Evolutionary conservation across 2,888 invertebrate species (phyloP).

Genomic region (Craniophora ligustri): DNA sequence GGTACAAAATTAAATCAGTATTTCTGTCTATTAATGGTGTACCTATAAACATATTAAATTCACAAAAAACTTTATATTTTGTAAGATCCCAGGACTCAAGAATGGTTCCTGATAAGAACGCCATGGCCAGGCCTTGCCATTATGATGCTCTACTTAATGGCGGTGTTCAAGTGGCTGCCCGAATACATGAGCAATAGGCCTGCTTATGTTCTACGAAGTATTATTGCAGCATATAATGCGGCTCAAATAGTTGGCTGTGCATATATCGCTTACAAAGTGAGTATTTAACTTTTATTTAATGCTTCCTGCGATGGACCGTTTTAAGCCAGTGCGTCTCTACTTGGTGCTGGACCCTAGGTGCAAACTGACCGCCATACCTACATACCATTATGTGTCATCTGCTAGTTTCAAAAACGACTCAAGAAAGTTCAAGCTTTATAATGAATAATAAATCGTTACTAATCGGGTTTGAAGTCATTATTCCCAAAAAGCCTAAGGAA

Average conservation of each 20-base stretch:
- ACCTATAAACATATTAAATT: background rate
- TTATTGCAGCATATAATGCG: conserved; percentile 91
- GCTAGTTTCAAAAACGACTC: too few species aligned
- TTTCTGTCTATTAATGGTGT: background rate
- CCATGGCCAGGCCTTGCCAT: conserved; percentile 90
- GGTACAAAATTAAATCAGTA: conserved; percentile 59
- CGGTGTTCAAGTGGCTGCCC: conserved; percentile 91
- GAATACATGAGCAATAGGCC: conserved; percentile 90
- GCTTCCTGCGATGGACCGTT: too few species aligned
- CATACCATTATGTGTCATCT: too few species aligned
- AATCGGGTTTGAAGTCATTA: too few species aligned
- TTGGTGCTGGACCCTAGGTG: too few species aligned
- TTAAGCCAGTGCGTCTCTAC: too few species aligned
- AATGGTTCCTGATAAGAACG: conserved; percentile 91
- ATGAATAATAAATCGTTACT: too few species aligned
- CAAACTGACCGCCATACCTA: too few species aligned
- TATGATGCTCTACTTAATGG: conserved; percentile 89
- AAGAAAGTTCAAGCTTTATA: too few species aligned
- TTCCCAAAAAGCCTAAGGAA: too few species aligned
- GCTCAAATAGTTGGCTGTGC: conserved; percentile 90
- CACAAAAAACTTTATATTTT: conserved; percentile 25
- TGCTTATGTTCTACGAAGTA: conserved; percentile 89
- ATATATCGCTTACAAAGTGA: conserved; percentile 89
- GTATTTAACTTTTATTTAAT: conserved; percentile 33
- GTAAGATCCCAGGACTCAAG: conserved; percentile 90